Evolutionary conservation across 2,113 vertebrate species (phyloP), one percentile per base, ranked within the genome.

Genomic region (Ailurus styani): DNA sequence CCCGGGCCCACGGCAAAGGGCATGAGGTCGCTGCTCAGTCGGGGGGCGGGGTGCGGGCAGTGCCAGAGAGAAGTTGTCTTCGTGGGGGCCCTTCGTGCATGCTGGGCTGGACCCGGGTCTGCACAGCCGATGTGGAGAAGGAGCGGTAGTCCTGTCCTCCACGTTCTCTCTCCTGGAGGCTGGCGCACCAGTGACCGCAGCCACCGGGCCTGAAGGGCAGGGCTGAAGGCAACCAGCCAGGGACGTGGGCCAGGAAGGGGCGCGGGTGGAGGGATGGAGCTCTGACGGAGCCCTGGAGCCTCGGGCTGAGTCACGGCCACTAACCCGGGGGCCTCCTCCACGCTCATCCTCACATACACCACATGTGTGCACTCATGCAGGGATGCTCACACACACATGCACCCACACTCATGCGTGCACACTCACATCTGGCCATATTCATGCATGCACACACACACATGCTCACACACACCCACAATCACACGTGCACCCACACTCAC

Each of bases 291-390:
- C 15, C 25, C 23, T 23, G 34, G 13, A 27, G 62, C 45, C 23
- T 34, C 0, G 2, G 15, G 9, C 17, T 3, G 47, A 52, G 47
- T 31, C 31, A 10, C 17, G 20, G 75, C 45, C 29, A 6, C 17
- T 17, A 0, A 3, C 17, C 14, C 1, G 29, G 29, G 29, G 3
- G 78, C n/a, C 50, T 55, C 34, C 52, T 37, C 34, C 78, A 27
- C 6, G 1, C 34, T 54, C 12, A 17, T 2, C 73, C 45, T 25
- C 1, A 1, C 5, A 10, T 8, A 9, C 34, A 0, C 0, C 42
- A 9, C 3, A 21, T 25, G 34, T n/a, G 21, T 6, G 11, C 66
- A 34, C 37, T 4, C 42, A 14, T 1, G 2, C 29, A 34, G 13
- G 62, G 29, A 17, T 1, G 2, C 62, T 6, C 62, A 15, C 60